Base-by-base conservation (phyloP, 1,140 invertebrate species). In the Drosophila ironensis region DNA sequence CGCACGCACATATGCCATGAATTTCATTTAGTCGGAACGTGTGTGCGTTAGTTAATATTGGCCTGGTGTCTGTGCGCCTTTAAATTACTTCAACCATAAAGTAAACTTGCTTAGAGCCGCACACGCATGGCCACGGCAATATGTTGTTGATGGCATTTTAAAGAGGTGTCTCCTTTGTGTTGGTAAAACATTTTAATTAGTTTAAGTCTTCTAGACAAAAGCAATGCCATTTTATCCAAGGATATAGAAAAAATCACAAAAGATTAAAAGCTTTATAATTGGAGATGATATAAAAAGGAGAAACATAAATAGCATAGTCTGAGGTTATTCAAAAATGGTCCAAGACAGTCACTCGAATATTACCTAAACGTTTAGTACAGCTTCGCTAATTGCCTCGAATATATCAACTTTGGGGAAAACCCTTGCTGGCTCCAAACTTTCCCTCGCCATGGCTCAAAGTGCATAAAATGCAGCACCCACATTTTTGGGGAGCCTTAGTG, bases 1-100 rank as follows among this genome's bases (percentile, higher is more conserved):
- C 80, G 70, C 80, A 84, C 80, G 80, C 80, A 86, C 81, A 84
- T 84, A 84, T 84, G 80, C 80, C 80, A 86, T 86, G 80, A 86
- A 86, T 86, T 86, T 86, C 74, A 86, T 86, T 86, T 86, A 86
- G 56, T 72, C 64, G 61, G 71, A 57, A 86, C 80, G 80, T 86
- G 80, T 86, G 71, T 86, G 80, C 61, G 81, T 86, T 86, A 86
- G 80, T 86, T 86, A 86, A 86, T 86, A 86, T 86, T 68, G 60
- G 47, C 25, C 76, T 72, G 63, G 41, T 56, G 52, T 72, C 33
- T 68, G 44, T 63, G 74, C 54, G 74, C 56, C 72, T 73, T 82
- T 82, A 82, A 81, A 82, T 81, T 81, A 81, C 77, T 71, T 82
- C 60, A 76, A 56, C 60, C 77, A 82, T 82, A 81, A 82, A 76